Evolutionary conservation across 2,113 vertebrate species (phyloP).

Genomic region (Nipponia nippon): DNA sequence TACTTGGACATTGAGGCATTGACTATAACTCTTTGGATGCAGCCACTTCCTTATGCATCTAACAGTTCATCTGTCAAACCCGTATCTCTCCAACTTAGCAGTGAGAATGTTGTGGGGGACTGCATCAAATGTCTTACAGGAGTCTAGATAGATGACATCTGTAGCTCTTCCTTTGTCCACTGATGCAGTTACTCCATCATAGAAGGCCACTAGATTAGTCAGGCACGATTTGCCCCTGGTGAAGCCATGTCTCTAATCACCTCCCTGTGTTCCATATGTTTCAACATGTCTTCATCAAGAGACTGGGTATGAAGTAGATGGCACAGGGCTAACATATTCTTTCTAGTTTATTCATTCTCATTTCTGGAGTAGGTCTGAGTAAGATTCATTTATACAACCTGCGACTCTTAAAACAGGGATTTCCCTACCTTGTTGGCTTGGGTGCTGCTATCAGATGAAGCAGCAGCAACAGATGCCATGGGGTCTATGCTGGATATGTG

Average conservation of each 20-base stretch:
- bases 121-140: neutral
- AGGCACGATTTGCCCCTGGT: neutral
- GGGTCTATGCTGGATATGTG: fast-evolving
- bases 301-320: neutral
- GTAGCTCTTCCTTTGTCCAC: neutral
- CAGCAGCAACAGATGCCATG: neutral
- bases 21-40: neutral
- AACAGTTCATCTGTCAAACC: neutral
- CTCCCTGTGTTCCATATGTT: neutral
- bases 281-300: neutral
- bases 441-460: neutral
- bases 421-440: neutral
- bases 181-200: neutral
- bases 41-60: neutral
- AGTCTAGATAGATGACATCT: neutral
- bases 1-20: neutral
- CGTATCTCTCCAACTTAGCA: neutral
- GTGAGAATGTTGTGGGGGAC: neutral
- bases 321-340: neutral
- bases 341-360: neutral
- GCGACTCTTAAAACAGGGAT: neutral
- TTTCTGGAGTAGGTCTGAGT: neutral
- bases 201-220: neutral
- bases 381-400: neutral
- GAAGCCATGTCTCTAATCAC: neutral